Evolutionary conservation across 2,888 invertebrate genomes (phyloP).

Genomic region (Volucella bombylans): DNA sequence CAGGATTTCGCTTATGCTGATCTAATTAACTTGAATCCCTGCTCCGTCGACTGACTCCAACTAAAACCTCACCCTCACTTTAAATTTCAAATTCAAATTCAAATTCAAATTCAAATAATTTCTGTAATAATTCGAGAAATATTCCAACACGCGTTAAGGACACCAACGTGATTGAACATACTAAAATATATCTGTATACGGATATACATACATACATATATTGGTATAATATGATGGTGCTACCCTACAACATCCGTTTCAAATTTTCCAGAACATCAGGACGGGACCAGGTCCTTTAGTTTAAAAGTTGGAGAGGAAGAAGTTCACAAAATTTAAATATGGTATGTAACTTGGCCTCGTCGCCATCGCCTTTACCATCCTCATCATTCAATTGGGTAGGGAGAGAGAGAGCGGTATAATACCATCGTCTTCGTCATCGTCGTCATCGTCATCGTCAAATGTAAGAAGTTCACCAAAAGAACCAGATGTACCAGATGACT

Average conservation of each 20-base stretch:
- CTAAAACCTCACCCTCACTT: background rate
- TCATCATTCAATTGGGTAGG: background rate
- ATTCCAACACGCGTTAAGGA: conserved; percentile 66
- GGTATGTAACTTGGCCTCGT: conserved; percentile 45
- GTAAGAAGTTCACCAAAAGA: conserved; percentile 29
- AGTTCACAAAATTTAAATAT: conserved; percentile 65
- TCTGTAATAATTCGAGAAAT: conserved; percentile 68
- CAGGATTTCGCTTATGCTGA: conserved; percentile 60
- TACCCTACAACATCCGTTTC: conserved; percentile 60
- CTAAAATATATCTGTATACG: conserved; percentile 6
- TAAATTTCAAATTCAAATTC: conserved; percentile 26
- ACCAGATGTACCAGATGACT: conserved; percentile 71
- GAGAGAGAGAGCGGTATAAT: no score
- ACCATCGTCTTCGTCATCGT: background rate
- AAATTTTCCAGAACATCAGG: conserved; percentile 36
- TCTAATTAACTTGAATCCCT: conserved; percentile 65
- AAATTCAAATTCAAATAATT: conserved; percentile 69
- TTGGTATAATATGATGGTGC: no score
- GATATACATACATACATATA: no score
- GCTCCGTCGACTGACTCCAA: background rate
- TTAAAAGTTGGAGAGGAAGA: conserved; percentile 1
- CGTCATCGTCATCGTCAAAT: conserved; percentile 7
- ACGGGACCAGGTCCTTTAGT: no score
- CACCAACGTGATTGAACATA: conserved; percentile 68
- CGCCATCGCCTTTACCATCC: conserved; percentile 17